phyloP scores from a whole-genome alignment of 2,888 invertebrate genomes.

The Drosophila testacea region DNA sequence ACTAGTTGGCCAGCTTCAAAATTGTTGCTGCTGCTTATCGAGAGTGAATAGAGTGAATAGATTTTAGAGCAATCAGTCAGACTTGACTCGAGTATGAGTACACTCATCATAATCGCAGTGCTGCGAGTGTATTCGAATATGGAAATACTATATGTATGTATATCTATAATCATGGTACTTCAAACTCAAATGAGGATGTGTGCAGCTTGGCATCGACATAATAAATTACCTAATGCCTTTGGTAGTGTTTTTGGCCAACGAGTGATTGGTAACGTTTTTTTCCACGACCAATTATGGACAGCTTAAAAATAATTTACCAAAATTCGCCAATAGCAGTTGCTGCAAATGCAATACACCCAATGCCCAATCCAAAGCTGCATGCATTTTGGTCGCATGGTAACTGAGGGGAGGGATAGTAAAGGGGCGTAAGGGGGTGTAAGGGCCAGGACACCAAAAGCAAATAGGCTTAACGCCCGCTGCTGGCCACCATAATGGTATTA shows the following conservation, averaged over 20 bases:
- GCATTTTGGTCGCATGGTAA: conserved; percentile 14
- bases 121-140: conserved; percentile 3
- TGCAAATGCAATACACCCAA: conserved; percentile 35
- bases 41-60: conserved; percentile 22
- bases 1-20: conserved; percentile 16
- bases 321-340: conserved; percentile 55
- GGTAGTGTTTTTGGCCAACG: conserved; percentile 26
- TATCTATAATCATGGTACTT: conserved; percentile 6
- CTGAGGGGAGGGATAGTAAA: neutral
- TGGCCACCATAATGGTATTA: conserved; percentile 81
- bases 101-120: neutral
- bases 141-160: neutral
- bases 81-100: conserved; percentile 4
- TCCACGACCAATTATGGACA: conserved; percentile 58
- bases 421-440: neutral
- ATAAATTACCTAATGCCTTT: conserved; percentile 26
- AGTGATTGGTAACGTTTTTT: conserved; percentile 41
- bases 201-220: neutral
- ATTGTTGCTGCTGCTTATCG: conserved; percentile 11
- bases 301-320: conserved; percentile 72
- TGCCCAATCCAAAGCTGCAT: conserved; percentile 37
- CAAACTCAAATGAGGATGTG: neutral
- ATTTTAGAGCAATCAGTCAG: conserved; percentile 8
- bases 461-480: conserved; percentile 74
- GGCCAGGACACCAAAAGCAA: conserved; percentile 49